Percentiles rank a stretch among this genome's conserved stretches.
phyloP scores from a whole-genome alignment of 2,797 vertebrate species.

The Myotis vivesi region DNA sequence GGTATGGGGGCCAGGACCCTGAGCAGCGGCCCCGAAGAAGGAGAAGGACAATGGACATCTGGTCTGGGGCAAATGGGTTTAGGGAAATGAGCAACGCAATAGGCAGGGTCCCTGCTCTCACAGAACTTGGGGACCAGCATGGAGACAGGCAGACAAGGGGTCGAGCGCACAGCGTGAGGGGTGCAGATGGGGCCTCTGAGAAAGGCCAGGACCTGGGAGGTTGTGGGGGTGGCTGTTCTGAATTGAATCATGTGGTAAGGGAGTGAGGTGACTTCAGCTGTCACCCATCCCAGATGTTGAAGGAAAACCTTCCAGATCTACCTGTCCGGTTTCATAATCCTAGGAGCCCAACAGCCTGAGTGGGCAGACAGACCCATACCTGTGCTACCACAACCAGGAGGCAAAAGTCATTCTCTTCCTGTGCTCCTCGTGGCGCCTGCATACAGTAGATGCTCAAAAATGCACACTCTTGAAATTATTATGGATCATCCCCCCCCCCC shows the following conservation, averaged over 20 bases:
- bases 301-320: not conserved
- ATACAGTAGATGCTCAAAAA: not conserved
- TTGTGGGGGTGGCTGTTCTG: not conserved
- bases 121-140: not conserved
- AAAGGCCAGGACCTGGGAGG: not conserved
- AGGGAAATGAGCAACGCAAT: not conserved
- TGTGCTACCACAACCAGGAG: not conserved
- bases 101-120: too few species aligned
- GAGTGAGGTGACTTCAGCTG: not conserved
- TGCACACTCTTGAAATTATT: not conserved
- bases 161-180: not conserved
- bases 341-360: not conserved
- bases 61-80: not conserved
- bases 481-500: not conserved
- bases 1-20: not conserved
- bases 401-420: not conserved
- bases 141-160: not conserved
- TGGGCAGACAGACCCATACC: not conserved
- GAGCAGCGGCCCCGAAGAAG: accelerated
- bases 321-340: not conserved
- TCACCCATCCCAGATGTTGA: too few species aligned
- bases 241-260: not conserved
- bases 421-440: not conserved
- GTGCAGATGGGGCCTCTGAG: not conserved
- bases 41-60: not conserved